These are phyloP conservation scores for Lophius americanus DNA, from an alignment of 2,797 vertebrate genomes.

Conservation along the genomic window DNA sequence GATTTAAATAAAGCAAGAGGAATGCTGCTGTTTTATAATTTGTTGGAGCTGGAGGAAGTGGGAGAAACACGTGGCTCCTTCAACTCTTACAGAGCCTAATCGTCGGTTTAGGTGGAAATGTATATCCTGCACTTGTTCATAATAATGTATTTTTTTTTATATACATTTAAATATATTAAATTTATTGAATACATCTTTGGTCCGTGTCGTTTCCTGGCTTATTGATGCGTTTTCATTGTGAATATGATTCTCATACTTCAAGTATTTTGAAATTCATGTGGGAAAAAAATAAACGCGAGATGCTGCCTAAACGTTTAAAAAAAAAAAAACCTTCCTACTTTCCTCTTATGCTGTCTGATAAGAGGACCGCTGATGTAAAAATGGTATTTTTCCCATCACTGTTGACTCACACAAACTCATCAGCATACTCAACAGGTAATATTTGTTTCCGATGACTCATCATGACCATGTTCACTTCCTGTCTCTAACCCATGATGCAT, in stretches of 20 bases:
- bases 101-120: slow-evolving; percentile 18
- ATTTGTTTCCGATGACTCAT: slow-evolving; percentile 14
- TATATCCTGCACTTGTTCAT: slow-evolving; percentile 39
- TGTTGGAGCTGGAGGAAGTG: slow-evolving; percentile 17
- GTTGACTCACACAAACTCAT: background rate
- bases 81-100: slow-evolving; percentile 7
- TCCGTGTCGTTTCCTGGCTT: background rate
- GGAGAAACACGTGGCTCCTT: slow-evolving; percentile 7
- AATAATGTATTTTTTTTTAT: slow-evolving; percentile 29
- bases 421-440: background rate
- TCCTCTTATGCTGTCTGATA: background rate
- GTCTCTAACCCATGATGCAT: fast-evolving
- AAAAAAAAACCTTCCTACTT: no score
- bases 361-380: background rate
- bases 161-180: slow-evolving; percentile 45
- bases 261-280: background rate
- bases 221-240: background rate
- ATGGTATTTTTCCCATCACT: background rate
- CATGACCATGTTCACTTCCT: background rate
- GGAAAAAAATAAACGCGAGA: no score
- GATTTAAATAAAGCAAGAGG: slow-evolving; percentile 56
- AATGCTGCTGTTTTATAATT: slow-evolving; percentile 67
- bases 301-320: no score
- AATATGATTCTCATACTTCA: background rate
- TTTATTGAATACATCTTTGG: slow-evolving; percentile 29